These are phyloP conservation scores for Azemiops feae DNA, from an alignment of 2,113 vertebrate genomes.

Conservation along the genomic window DNA sequence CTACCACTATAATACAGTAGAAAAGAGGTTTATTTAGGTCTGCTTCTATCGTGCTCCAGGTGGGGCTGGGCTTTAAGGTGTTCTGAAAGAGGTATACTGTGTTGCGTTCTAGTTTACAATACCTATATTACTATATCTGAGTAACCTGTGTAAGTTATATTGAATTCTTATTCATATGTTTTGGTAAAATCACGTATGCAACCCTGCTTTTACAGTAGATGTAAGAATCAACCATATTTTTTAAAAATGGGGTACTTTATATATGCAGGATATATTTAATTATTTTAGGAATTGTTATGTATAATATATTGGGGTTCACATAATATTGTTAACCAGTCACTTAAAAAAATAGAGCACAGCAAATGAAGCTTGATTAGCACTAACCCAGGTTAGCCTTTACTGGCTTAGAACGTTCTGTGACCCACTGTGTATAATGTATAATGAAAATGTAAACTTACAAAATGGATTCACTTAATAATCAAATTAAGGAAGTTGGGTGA, in stretches of 20 bases:
- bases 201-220: not conserved
- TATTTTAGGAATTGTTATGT: not conserved
- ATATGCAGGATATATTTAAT: not conserved
- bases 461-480: not conserved
- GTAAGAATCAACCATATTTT: not conserved
- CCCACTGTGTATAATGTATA: not conserved
- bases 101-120: not conserved
- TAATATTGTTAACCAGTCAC: not conserved
- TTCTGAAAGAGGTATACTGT: not conserved
- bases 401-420: not conserved
- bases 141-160: not conserved
- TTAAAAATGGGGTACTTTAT: not conserved
- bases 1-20: not conserved
- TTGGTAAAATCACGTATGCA: not conserved
- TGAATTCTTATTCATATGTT: not conserved
- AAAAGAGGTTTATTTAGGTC: not conserved
- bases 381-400: not conserved
- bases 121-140: not conserved
- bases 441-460: not conserved
- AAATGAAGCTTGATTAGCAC: not conserved
- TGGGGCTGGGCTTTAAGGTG: not conserved
- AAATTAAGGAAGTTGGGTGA: not conserved
- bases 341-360: not conserved
- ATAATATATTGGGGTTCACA: not conserved
- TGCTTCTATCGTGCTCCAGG: not conserved